phyloP scores from a whole-genome alignment of 2,797 vertebrate genomes.

The Chromobotia macracanthus region DNA sequence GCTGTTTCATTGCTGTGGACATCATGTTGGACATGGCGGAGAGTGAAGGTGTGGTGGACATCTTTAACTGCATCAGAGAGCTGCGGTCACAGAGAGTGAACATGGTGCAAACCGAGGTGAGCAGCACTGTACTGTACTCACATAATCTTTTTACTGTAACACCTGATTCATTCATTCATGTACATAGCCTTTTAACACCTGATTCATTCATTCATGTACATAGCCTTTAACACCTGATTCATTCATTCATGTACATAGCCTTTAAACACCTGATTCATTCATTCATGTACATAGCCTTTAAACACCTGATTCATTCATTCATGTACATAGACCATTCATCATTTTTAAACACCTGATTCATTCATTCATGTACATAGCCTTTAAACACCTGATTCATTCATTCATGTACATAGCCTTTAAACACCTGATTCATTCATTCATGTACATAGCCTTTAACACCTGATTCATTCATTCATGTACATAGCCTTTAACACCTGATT shows the following conservation, averaged over 20 bases:
- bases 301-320: not conserved
- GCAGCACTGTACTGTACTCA: not conserved
- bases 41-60: slow-evolving; percentile 96
- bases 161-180: not conserved
- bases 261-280: no score
- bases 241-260: not conserved
- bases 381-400: not conserved
- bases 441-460: not conserved
- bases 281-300: no score
- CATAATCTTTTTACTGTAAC: not conserved
- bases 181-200: not conserved
- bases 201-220: not conserved
- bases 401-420: not conserved
- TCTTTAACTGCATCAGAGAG: slow-evolving; percentile 97
- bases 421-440: not conserved
- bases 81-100: slow-evolving; percentile 95
- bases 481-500: not conserved
- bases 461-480: not conserved
- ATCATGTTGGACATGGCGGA: slow-evolving; percentile 99
- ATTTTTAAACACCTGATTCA: not conserved
- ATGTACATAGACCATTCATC: no score
- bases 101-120: slow-evolving; percentile 95
- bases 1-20: slow-evolving; percentile 97
- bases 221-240: not conserved
- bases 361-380: not conserved